phyloP scores from a whole-genome alignment of 2,888 invertebrate species.

The Scaptomyza parva region DNA sequence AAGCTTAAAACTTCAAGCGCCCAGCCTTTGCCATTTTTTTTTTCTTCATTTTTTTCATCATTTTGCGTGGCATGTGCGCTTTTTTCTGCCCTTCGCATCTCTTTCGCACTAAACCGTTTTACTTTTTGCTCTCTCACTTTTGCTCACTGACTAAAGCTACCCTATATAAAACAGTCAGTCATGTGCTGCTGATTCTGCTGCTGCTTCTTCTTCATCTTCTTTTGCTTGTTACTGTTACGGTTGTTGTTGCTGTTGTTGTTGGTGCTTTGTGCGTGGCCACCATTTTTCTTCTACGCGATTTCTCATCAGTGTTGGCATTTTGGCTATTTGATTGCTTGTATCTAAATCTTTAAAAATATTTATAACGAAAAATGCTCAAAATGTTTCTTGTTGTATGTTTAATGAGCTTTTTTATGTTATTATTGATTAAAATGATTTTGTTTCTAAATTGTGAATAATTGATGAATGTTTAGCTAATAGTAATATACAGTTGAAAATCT shows the following conservation, averaged over 20 bases:
- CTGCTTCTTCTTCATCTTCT: constrained; percentile 31
- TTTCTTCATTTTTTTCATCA: constrained; percentile 5
- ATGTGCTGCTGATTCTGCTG: constrained; percentile 31
- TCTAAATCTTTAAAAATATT: neutral
- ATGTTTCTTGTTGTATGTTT: neutral
- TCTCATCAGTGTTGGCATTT: constrained; percentile 15
- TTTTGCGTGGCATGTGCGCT: constrained; percentile 71
- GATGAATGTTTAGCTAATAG: too few species aligned
- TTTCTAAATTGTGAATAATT: too few species aligned
- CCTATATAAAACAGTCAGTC: constrained; percentile 53
- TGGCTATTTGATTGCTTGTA: constrained; percentile 7
- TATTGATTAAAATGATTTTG: neutral
- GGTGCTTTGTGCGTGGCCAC: constrained; percentile 56
- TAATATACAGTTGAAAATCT: too few species aligned
- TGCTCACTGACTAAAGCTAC: constrained; percentile 41
- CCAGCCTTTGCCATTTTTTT: constrained; percentile 17
- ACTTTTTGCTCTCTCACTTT: constrained; percentile 21
- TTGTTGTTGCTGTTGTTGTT: constrained; percentile 30
- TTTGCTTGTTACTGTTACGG: constrained; percentile 31
- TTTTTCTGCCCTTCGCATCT: constrained; percentile 46
- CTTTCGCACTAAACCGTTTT: constrained; percentile 20
- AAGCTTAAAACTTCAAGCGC: constrained; percentile 41
- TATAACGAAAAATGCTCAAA: neutral
- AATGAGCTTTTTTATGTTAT: neutral
- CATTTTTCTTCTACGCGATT: constrained; percentile 56